Percentiles rank a stretch among this genome's conserved stretches.
Conservation (phyloP, 2,888 invertebrate genomes). For the Erebia ligea region DNA sequence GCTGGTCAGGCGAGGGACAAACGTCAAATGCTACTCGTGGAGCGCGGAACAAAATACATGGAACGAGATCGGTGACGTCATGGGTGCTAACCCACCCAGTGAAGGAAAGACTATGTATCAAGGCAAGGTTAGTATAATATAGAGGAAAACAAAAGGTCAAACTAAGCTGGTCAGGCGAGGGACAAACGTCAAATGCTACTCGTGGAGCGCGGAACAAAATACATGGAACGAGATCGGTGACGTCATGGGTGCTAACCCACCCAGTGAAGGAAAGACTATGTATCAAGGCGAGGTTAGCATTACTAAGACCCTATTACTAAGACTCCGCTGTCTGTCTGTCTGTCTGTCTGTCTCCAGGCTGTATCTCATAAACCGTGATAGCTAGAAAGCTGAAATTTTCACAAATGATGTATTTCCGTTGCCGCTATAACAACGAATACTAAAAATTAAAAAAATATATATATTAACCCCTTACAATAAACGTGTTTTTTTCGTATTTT, state of each 20-base stretch:
- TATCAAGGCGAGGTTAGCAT: constrained; percentile 89
- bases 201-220: constrained; percentile 86
- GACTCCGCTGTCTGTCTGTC: too few relatives aligned
- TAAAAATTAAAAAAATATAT: too few relatives aligned
- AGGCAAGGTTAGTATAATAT: constrained; percentile 85
- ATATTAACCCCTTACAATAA: too few relatives aligned
- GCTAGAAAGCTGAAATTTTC: too few relatives aligned
- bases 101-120: constrained; percentile 91
- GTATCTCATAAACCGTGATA: too few relatives aligned
- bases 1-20: neutral
- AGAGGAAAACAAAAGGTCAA: neutral
- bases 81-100: constrained; percentile 88
- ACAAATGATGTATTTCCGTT: too few relatives aligned
- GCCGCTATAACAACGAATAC: too few relatives aligned
- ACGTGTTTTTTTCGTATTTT: too few relatives aligned
- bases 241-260: constrained; percentile 90
- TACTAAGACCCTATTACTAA: too few relatives aligned
- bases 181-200: constrained; percentile 87
- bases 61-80: constrained; percentile 95
- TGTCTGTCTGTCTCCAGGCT: too few relatives aligned
- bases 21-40: constrained; percentile 92
- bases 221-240: constrained; percentile 95
- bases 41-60: constrained; percentile 86
- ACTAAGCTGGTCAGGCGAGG: neutral
- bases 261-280: constrained; percentile 89